Evolutionary conservation across 2,888 invertebrate species (phyloP).

Genomic region (Electrophaes corylata): DNA sequence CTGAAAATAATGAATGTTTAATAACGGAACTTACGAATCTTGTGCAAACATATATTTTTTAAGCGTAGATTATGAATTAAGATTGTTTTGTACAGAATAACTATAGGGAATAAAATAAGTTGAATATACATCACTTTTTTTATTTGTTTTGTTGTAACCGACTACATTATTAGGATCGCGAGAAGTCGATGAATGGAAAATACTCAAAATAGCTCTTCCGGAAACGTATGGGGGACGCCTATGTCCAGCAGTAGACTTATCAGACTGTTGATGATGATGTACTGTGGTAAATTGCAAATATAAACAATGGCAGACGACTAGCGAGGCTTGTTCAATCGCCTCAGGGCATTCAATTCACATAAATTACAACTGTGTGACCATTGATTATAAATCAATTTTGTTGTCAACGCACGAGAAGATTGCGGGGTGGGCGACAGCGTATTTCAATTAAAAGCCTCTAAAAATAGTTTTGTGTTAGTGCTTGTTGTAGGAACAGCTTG

Average conservation of each 20-base stretch:
- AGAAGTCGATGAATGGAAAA: no score
- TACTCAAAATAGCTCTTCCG: no score
- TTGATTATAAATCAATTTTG: conserved; percentile 19
- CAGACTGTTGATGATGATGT: no score
- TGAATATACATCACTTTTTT: neutral
- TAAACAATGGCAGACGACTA: neutral
- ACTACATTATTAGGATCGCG: no score
- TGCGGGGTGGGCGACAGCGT: conserved; percentile 15
- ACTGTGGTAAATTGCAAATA: conserved; percentile 6
- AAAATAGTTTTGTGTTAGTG: neutral
- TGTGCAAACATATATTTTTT: conserved; percentile 53
- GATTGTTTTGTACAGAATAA: conserved; percentile 12
- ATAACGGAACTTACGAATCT: conserved; percentile 51
- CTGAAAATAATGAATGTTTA: conserved; percentile 41
- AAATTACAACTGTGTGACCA: conserved; percentile 9
- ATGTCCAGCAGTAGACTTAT: no score
- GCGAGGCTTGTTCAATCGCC: conserved; percentile 6
- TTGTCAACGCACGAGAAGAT: conserved; percentile 19
- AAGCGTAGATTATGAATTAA: conserved; percentile 1
- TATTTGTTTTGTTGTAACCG: no score
- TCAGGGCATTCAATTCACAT: conserved; percentile 2
- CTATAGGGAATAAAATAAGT: neutral
- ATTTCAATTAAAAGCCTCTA: conserved; percentile 11
- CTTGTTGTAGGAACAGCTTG: no score
- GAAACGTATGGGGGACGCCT: no score